These are phyloP conservation scores for Platyura marginata DNA, from an alignment of 1,140 invertebrate species.

Conservation along the genomic window DNA sequence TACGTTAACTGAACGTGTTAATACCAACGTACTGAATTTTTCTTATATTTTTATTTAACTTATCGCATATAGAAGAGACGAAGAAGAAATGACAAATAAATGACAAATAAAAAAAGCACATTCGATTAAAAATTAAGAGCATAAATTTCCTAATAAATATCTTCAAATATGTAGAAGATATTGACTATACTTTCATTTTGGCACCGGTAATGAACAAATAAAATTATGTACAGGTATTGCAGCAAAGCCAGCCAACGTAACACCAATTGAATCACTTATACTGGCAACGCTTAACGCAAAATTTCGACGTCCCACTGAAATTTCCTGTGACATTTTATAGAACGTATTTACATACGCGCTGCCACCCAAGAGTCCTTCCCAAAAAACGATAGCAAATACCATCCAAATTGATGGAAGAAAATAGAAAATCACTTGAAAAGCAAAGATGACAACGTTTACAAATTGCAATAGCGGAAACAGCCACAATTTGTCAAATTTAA, in stretches of 20 bases:
- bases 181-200: too few relatives aligned
- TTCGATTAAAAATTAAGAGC: too few relatives aligned
- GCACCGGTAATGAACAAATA: slow-evolving; percentile 39
- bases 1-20: too few relatives aligned
- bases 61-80: too few relatives aligned
- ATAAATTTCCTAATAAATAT: too few relatives aligned
- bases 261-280: slow-evolving; percentile 54
- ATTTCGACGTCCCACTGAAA: slow-evolving; percentile 34
- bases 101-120: too few relatives aligned
- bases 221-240: slow-evolving; percentile 58
- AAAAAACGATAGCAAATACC: slow-evolving; percentile 50
- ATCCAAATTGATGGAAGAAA: slow-evolving; percentile 60
- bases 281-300: slow-evolving; percentile 48
- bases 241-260: slow-evolving; percentile 47
- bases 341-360: slow-evolving; percentile 80
- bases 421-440: slow-evolving; percentile 45
- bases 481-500: slow-evolving; percentile 52
- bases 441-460: slow-evolving; percentile 45
- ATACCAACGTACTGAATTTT: too few relatives aligned
- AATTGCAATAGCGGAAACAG: slow-evolving; percentile 58
- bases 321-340: slow-evolving; percentile 52
- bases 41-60: too few relatives aligned
- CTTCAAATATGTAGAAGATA: too few relatives aligned
- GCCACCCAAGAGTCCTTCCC: slow-evolving; percentile 70
- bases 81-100: too few relatives aligned